Base-by-base conservation (phyloP, 2,888 invertebrate species). In the Aspidiotus rigidus region DNA sequence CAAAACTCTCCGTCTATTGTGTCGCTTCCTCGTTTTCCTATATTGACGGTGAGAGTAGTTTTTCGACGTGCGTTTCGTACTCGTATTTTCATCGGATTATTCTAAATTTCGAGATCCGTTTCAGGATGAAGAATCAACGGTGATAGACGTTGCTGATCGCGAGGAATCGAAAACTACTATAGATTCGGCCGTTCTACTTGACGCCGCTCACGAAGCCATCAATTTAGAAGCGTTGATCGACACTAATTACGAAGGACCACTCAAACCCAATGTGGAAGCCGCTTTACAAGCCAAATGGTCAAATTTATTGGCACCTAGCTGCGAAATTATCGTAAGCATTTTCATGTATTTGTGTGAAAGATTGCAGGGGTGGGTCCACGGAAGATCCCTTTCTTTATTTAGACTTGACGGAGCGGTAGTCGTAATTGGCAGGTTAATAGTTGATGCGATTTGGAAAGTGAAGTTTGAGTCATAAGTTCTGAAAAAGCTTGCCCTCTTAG, bases 241-340 rank as follows among this genome's bases (percentile, higher is more conserved):
- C 73, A 74, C 74, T n/a, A 75, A 77, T 72, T 79, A 79, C 73
- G 76, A 78, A 72, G 80, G 80, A 40, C 81, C 86, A n/a, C 85
- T 90, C 71, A 85, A 87, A 73, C 88, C 90, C 74, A 86, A 88
- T 53, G 86, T 85, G 70, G 84, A 85, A 71, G 80, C 84, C 56
- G 82, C 88, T 28, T 88, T 94, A 71, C 85, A 85, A 76, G 83
- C 86, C 71, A 91, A 90, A 77, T 91, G 91, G 88, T 86, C 87
- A 73, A 86, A 88, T 74, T 86, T 93, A 73, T 83, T 95, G 72
- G 83, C 83, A 6, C 83, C 85, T 66, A 89, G 90, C 71, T 86
- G 87, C 75, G 88, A 93, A 78, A 90, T 96, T 77, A 85, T 95
- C 77, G 88, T 90, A 77, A 80, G 85, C 80, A 67, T 64, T 55